Conservation (phyloP, 2,797 vertebrate species). For the Serranus cabrilla region DNA sequence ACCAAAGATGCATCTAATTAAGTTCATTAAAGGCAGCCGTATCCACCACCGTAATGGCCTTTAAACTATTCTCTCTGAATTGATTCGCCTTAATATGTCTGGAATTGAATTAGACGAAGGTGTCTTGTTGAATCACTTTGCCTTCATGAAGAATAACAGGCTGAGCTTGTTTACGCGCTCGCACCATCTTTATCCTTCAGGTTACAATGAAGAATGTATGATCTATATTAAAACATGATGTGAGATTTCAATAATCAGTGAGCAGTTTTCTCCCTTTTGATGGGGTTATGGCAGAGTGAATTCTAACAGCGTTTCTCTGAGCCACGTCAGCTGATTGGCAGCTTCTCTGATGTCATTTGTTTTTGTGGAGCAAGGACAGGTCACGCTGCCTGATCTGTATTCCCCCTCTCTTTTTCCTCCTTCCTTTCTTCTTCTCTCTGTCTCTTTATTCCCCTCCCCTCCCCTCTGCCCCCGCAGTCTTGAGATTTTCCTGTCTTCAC, state of each 20-base stretch:
- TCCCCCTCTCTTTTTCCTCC: slow-evolving; percentile 37
- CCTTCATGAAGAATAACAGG: slow-evolving; percentile 23
- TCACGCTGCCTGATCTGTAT: slow-evolving; percentile 61
- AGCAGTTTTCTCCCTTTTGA: slow-evolving; percentile 23
- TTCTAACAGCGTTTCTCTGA: slow-evolving; percentile 53
- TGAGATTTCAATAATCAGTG: slow-evolving; percentile 5
- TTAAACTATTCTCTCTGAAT: slow-evolving; percentile 51
- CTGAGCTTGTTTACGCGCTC: slow-evolving; percentile 17
- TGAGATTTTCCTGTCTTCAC: slow-evolving; percentile 20
- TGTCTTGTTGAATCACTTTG: slow-evolving; percentile 49
- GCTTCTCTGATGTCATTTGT: slow-evolving; percentile 81
- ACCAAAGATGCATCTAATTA: slow-evolving; percentile 59
- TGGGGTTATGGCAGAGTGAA: slow-evolving; percentile 27
- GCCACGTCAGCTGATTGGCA: slow-evolving; percentile 78
- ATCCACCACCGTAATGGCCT: slow-evolving; percentile 52
- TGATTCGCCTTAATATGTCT: slow-evolving; percentile 58
- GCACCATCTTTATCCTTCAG: slow-evolving; percentile 6
- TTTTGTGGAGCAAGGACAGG: slow-evolving; percentile 70
- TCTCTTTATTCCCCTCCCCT: background rate
- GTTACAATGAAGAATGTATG: background rate
- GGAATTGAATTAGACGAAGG: slow-evolving; percentile 58
- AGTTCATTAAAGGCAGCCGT: slow-evolving; percentile 41
- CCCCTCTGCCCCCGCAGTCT: background rate
- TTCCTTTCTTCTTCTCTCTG: background rate
- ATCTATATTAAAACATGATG: background rate